Evolutionary conservation across 2,113 vertebrate genomes (phyloP).

Genomic region (Scomber colias): DNA sequence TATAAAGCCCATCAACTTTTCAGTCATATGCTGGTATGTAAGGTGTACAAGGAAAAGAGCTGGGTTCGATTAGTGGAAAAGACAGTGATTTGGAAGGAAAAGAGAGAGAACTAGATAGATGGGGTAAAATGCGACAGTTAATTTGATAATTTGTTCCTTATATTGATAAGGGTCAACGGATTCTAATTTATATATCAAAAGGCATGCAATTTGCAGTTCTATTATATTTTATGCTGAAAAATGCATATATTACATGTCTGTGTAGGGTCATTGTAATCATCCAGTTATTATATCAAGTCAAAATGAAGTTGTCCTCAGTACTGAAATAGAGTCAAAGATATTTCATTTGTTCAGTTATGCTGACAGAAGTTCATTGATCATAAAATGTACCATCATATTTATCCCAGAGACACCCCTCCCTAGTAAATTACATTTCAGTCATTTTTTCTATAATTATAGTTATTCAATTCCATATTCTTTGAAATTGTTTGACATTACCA

Average conservation of each 20-base stretch:
- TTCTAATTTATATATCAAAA: conserved; percentile 6
- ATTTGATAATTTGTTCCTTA: conserved; percentile 14
- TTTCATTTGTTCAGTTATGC: neutral
- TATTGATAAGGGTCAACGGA: neutral
- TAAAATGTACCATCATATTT: neutral
- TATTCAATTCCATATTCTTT: neutral
- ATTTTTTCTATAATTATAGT: conserved; percentile 15
- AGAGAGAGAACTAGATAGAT: neutral
- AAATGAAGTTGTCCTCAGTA: neutral
- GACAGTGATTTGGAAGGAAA: neutral
- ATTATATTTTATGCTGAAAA: neutral
- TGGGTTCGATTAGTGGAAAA: neutral
- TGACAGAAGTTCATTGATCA: conserved; percentile 20
- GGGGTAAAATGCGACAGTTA: neutral
- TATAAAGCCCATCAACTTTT: no score
- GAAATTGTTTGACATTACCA: neutral
- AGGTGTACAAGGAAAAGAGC: neutral
- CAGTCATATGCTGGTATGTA: no score
- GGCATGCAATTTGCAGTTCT: neutral
- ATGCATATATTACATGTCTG: neutral
- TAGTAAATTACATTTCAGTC: conserved; percentile 1
- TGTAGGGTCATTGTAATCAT: neutral
- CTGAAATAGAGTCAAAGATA: neutral
- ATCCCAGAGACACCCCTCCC: neutral
- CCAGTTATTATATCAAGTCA: neutral